Percentiles rank a stretch among this genome's conserved stretches.
phyloP scores from a whole-genome alignment of 2,797 vertebrate species.

The Lagodon rhomboides region DNA sequence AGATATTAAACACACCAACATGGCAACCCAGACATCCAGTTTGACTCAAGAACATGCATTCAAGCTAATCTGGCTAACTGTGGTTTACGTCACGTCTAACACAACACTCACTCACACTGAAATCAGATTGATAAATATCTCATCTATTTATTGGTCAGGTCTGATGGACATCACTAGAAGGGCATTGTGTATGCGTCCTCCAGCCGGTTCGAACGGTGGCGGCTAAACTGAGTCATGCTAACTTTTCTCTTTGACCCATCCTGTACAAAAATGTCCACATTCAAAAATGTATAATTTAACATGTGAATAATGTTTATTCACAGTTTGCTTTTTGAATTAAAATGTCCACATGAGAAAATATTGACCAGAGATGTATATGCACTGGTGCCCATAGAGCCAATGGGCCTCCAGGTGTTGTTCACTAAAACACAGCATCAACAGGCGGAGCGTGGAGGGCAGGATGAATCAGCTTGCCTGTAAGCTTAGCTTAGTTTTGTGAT shows the following conservation, averaged over 20 bases:
- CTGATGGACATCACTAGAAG: not conserved
- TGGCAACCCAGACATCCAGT: not conserved
- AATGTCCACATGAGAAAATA: too few species aligned
- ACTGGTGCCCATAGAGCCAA: not conserved
- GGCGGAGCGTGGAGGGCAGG: not conserved
- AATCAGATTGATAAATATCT: too few species aligned
- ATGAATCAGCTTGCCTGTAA: not conserved
- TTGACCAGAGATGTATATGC: not conserved
- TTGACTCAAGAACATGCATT: not conserved
- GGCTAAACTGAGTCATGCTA: not conserved
- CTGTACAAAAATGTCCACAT: too few species aligned
- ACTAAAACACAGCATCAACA: not conserved
- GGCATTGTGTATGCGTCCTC: too few species aligned
- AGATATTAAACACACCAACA: not conserved
- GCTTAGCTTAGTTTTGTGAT: not conserved
- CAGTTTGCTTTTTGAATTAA: too few species aligned
- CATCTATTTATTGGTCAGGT: too few species aligned
- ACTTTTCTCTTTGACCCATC: not conserved
- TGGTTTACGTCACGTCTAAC: too few species aligned
- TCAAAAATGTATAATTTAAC: too few species aligned
- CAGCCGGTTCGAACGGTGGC: not conserved
- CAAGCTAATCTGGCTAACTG: not conserved
- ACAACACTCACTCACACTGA: too few species aligned
- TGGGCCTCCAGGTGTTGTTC: not conserved
- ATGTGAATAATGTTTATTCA: too few species aligned